Base-by-base conservation (phyloP, 2,888 invertebrate genomes). In the Hemaris fuciformis region DNA sequence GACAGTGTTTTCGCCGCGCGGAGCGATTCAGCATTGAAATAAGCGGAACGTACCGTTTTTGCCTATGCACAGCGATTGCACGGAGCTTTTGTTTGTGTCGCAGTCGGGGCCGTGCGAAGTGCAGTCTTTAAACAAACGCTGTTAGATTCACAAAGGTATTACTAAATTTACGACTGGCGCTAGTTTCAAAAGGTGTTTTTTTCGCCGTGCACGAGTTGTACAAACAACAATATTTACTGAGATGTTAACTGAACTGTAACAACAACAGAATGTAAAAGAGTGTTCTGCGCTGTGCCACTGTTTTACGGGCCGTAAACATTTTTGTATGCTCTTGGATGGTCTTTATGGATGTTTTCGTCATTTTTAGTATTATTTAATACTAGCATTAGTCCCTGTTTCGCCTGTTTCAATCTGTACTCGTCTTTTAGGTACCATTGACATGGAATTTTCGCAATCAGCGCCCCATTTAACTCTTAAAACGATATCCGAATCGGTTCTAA, bases 21-120 rank as follows among this genome's bases (percentile, higher is more conserved):
- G 76, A 69, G 64, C 66, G 72, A 73, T 74, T 72, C 73, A 74
- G 74, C 71, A 73, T 61, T 59, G 59, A 56, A 43, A 57, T 62
- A 66, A 65, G 63, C 59, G 64, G 64, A 64, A 64, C 64, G 68
- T 66, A 72, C 70, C 74, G 74, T 74, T 74, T 72, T 67, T 64
- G 58, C 63, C 64, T 65, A 60, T 65, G 67, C 59, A 13, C 34
- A 22, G 23, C 22, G 31, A 34, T 59, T 18, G 59, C 31, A 45
- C 34, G 18, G 34, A 57, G 34, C 20, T 22, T 41, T 42, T 58
- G 41, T 62, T 58, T 62, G 58, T 53, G 53, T 59, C 42, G 45
- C 15, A 22, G 22, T 34, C 31, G 58, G 58, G 58, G 18, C 25
- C 25, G 42, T 43, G 27, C 43, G 42, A 58, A 58, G 58, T 58